A percentile compares a stretch with the other conserved stretches of the same genome.
These are phyloP conservation scores for Bos javanicus DNA, from an alignment of 2,113 vertebrate species.

Conservation along the genomic window DNA sequence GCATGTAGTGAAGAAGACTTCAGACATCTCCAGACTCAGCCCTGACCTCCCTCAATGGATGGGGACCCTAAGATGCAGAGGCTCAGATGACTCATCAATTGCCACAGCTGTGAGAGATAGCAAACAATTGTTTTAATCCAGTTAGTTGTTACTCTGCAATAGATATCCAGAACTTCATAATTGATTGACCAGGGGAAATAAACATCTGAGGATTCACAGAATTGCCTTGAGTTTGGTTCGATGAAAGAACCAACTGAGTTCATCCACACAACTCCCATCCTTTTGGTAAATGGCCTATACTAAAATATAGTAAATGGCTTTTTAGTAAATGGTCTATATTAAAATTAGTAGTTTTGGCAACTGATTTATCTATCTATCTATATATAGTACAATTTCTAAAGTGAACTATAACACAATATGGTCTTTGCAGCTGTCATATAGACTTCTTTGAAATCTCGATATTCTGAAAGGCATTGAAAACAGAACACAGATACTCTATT, in stretches of 20 bases:
- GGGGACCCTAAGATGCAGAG: neutral
- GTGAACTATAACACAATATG: neutral
- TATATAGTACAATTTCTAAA: neutral
- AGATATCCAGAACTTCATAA: neutral
- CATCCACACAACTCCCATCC: neutral
- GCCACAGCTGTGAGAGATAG: neutral
- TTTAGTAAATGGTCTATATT: neutral
- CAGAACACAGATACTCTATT: neutral
- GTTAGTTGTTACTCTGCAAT: neutral
- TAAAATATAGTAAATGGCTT: neutral
- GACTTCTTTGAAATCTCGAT: neutral
- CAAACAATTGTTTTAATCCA: neutral
- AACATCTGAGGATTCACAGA: neutral
- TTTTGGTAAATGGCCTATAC: neutral
- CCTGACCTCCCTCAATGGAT: too few relatives aligned
- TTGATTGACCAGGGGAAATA: fast-evolving
- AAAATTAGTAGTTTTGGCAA: neutral
- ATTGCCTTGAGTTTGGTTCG: neutral
- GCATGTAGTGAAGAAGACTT: neutral
- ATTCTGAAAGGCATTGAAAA: neutral
- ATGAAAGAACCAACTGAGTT: neutral
- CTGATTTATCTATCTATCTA: neutral
- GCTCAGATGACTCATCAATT: neutral
- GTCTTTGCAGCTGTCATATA: neutral
- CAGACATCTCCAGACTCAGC: neutral